A percentile compares a stretch with the other conserved stretches of the same genome.
Evolutionary conservation across 2,888 invertebrate genomes (phyloP).

Genomic region (Eilema caniola): DNA sequence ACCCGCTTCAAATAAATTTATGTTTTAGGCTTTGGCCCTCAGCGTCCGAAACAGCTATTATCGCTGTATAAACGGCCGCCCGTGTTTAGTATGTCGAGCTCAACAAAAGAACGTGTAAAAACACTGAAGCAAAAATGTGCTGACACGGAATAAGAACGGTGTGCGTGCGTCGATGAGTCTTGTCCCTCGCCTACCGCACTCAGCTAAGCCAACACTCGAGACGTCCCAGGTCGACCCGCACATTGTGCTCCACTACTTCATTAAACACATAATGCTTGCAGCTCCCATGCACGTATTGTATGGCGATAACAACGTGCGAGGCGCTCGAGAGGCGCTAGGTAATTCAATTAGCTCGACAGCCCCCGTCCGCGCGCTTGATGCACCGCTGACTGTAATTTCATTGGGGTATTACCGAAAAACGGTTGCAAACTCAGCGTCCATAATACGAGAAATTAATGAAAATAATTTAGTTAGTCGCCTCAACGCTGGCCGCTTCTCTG

Average conservation of each 20-base stretch:
- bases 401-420: constrained; percentile 10
- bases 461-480: constrained; percentile 6
- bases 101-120: constrained; percentile 20
- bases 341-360: constrained; percentile 19
- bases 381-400: constrained; percentile 14
- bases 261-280: constrained; percentile 9
- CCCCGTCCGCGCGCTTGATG: constrained; percentile 13
- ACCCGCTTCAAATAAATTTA: constrained; percentile 15
- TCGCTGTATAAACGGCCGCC: constrained; percentile 14
- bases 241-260: constrained; percentile 1
- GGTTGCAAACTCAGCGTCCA: background rate
- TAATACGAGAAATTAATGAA: constrained; percentile 1
- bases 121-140: constrained; percentile 18
- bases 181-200: background rate
- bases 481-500: too few species aligned
- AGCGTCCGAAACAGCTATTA: constrained; percentile 6
- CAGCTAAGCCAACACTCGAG: constrained; percentile 7
- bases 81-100: constrained; percentile 16
- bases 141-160: constrained; percentile 4
- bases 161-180: background rate
- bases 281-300: background rate
- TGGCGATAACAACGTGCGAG: background rate
- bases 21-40: constrained; percentile 7
- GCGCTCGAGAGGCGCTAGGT: background rate
- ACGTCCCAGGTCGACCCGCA: background rate